These are phyloP conservation scores for Distichodus sexfasciatus DNA, from an alignment of 2,797 vertebrate species.

Conservation along the genomic window DNA sequence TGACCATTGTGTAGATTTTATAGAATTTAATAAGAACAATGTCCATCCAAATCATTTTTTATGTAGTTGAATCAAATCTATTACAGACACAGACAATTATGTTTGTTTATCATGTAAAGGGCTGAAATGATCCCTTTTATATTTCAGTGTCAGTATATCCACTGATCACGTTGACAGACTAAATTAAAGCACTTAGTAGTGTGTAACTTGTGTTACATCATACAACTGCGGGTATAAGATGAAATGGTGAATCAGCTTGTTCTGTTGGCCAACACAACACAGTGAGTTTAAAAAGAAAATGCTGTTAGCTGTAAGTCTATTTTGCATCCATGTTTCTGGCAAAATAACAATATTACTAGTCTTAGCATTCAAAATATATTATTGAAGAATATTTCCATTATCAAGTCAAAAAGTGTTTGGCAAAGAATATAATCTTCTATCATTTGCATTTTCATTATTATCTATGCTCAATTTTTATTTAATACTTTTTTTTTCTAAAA, in stretches of 20 bases:
- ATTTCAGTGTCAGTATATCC: background rate
- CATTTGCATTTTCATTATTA: background rate
- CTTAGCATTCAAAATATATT: background rate
- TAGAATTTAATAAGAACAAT: too few relatives aligned
- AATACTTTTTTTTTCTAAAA: background rate
- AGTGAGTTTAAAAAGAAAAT: background rate
- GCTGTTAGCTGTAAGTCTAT: background rate
- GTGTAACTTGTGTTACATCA: slow-evolving; percentile 2
- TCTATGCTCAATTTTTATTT: background rate
- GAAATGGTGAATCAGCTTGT: background rate
- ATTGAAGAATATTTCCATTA: too few relatives aligned
- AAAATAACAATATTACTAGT: background rate
- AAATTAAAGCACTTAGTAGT: background rate
- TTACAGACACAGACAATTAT: background rate
- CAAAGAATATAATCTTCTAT: background rate
- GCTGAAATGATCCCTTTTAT: slow-evolving; percentile 1
- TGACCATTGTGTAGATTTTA: too few relatives aligned
- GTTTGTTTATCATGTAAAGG: slow-evolving; percentile 5
- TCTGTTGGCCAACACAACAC: background rate
- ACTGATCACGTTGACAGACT: background rate
- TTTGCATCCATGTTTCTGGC: background rate
- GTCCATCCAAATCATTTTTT: too few relatives aligned
- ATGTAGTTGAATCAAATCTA: background rate
- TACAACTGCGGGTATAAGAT: background rate
- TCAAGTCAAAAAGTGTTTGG: background rate